These are phyloP conservation scores for Lasioglossum albipes DNA, from an alignment of 1,140 invertebrate species.

Conservation along the genomic window DNA sequence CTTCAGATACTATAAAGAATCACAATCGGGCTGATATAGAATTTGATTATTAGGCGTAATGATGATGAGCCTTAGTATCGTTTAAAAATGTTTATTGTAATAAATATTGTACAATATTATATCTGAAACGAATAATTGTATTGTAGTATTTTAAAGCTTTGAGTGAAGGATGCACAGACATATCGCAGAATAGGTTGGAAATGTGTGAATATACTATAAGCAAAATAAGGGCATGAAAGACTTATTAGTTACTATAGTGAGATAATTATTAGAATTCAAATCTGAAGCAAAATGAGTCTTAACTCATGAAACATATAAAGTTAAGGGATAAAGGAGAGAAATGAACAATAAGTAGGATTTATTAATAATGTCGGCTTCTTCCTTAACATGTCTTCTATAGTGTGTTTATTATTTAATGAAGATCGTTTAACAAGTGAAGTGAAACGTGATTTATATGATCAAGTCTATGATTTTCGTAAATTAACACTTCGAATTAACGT, in stretches of 20 bases:
- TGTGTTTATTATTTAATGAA: slow-evolving; percentile 73
- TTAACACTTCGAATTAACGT: slow-evolving; percentile 57
- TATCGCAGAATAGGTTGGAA: slow-evolving; percentile 59
- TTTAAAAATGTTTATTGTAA: slow-evolving; percentile 67
- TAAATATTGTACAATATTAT: slow-evolving; percentile 67
- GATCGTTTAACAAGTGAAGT: slow-evolving; percentile 71
- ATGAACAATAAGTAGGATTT: slow-evolving; percentile 61
- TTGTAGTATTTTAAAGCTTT: slow-evolving; percentile 61
- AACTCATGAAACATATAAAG: slow-evolving; percentile 52
- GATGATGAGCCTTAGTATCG: slow-evolving; percentile 58
- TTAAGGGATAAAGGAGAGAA: slow-evolving; percentile 38
- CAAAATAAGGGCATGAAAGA: slow-evolving; percentile 52
- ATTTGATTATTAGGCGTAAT: slow-evolving; percentile 56
- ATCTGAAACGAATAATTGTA: slow-evolving; percentile 64
- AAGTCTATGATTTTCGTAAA: slow-evolving; percentile 58
- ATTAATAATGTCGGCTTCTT: slow-evolving; percentile 69
- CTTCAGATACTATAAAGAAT: slow-evolving; percentile 51
- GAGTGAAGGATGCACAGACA: slow-evolving; percentile 61
- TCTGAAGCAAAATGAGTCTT: slow-evolving; percentile 32
- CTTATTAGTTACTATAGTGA: slow-evolving; percentile 48
- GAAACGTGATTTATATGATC: slow-evolving; percentile 71
- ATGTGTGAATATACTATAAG: slow-evolving; percentile 62
- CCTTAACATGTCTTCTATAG: slow-evolving; percentile 75
- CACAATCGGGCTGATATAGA: slow-evolving; percentile 48
- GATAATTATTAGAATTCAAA: slow-evolving; percentile 58